Percentiles rank a stretch among this genome's conserved stretches.
Evolutionary conservation across 2,888 invertebrate species (phyloP).

Genomic region (Epirrita christyi): DNA sequence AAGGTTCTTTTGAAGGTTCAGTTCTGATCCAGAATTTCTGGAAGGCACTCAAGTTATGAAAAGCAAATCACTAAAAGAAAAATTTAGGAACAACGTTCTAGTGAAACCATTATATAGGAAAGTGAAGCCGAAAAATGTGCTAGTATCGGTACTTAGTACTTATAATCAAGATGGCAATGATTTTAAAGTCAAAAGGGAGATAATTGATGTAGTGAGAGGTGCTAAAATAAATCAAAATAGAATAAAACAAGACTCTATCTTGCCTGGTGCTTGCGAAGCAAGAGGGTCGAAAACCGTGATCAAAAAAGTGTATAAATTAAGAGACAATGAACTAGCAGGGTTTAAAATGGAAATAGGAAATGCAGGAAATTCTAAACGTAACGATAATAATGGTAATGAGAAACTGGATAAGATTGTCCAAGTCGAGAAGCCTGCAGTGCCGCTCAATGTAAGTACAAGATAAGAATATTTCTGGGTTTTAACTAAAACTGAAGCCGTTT

Average conservation of each 20-base stretch:
- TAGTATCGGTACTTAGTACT: constrained; percentile 48
- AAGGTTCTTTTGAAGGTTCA: constrained; percentile 9
- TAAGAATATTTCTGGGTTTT: too few species aligned
- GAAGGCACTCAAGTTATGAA: constrained; percentile 45
- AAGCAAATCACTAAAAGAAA: constrained; percentile 47
- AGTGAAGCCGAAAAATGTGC: constrained; percentile 46
- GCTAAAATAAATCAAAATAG: constrained; percentile 38
- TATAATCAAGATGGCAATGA: constrained; percentile 67
- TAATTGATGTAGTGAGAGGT: constrained; percentile 38
- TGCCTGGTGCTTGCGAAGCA: constrained; percentile 52
- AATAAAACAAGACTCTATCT: constrained; percentile 42
- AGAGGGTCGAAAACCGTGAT: constrained; percentile 6
- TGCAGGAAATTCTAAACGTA: constrained; percentile 23
- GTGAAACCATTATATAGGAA: constrained; percentile 73
- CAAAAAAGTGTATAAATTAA: constrained; percentile 26
- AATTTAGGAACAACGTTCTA: constrained; percentile 62
- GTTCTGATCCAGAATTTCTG: constrained; percentile 19
- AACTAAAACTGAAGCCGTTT: background rate
- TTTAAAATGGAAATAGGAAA: constrained; percentile 35
- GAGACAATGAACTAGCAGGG: constrained; percentile 23
- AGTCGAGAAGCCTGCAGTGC: constrained; percentile 37
- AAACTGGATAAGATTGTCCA: constrained; percentile 44
- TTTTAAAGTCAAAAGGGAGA: constrained; percentile 52
- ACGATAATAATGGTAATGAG: constrained; percentile 27
- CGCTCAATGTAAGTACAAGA: constrained; percentile 47